These are phyloP conservation scores for Aegithalos caudatus DNA, from an alignment of 2,113 vertebrate species.

Conservation along the genomic window DNA sequence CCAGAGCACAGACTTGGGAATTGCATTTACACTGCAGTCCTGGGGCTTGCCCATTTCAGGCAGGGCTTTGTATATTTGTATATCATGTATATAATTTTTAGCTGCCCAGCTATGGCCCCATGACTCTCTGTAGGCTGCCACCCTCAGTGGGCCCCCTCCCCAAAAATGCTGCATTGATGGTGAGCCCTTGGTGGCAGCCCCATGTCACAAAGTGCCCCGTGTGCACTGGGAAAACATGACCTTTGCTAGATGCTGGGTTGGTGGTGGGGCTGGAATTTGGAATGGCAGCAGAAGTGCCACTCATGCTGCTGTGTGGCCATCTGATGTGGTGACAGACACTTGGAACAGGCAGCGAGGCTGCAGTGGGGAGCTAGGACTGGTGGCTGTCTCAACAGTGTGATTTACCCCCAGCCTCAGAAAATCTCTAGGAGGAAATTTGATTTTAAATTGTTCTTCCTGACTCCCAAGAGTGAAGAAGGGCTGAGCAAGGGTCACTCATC, in stretches of 20 bases:
- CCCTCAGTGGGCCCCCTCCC: no score
- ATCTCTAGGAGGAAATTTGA: not conserved
- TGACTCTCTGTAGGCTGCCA: not conserved
- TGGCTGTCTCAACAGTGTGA: not conserved
- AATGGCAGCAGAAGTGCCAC: not conserved
- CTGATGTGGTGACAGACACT: not conserved
- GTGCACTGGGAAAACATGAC: not conserved
- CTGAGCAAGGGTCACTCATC: conserved; percentile 1
- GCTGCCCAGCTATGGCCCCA: not conserved
- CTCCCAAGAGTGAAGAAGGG: not conserved
- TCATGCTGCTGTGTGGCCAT: rapidly evolving
- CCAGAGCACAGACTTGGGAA: not conserved
- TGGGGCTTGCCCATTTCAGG: not conserved
- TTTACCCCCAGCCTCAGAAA: no score
- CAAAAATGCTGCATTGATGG: rapidly evolving
- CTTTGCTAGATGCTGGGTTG: not conserved
- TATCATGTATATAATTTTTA: no score
- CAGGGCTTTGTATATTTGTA: no score
- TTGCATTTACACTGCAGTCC: not conserved
- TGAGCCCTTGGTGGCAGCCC: not conserved
- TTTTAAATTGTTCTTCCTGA: not conserved
- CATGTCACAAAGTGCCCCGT: not conserved
- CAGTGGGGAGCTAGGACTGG: not conserved
- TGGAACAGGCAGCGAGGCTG: rapidly evolving
- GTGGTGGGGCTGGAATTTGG: not conserved